Percentiles rank a stretch among this genome's conserved stretches.
Conservation (phyloP, 2,797 vertebrate species). For the Neostethus bicornis region DNA sequence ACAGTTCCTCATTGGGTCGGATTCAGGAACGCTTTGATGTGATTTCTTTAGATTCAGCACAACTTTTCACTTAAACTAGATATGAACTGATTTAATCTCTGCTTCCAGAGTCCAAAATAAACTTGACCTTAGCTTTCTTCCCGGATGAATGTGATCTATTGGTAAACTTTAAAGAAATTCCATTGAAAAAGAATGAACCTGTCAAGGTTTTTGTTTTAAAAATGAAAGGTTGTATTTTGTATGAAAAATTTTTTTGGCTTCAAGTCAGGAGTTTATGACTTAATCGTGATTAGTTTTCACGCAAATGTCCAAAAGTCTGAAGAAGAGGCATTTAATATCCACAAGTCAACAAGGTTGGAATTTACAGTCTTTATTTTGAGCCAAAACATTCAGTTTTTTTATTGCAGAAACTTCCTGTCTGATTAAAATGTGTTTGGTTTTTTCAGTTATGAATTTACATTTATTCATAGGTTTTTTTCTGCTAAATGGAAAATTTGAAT, state of each 20-base stretch:
- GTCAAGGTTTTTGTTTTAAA: neutral
- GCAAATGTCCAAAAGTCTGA: neutral
- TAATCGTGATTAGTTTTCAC: neutral
- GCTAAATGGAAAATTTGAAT: too few relatives aligned
- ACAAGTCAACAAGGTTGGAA: neutral
- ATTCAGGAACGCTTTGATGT: neutral
- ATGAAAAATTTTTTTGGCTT: neutral
- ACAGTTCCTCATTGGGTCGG: too few relatives aligned
- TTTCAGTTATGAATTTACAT: too few relatives aligned
- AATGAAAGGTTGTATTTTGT: neutral
- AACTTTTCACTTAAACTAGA: neutral
- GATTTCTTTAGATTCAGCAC: neutral
- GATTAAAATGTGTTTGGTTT: too few relatives aligned
- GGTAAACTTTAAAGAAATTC: neutral
- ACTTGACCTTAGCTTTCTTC: neutral
- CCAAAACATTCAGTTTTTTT: neutral
- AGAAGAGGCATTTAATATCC: neutral
- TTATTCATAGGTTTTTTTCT: too few relatives aligned
- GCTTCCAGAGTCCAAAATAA: neutral
- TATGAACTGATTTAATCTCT: neutral
- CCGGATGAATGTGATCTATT: neutral
- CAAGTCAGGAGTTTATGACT: neutral
- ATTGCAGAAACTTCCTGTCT: neutral
- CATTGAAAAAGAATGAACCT: neutral
- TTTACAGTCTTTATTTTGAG: neutral